Base-by-base conservation (phyloP, 2,113 vertebrate genomes). In the Salvator merianae region DNA sequence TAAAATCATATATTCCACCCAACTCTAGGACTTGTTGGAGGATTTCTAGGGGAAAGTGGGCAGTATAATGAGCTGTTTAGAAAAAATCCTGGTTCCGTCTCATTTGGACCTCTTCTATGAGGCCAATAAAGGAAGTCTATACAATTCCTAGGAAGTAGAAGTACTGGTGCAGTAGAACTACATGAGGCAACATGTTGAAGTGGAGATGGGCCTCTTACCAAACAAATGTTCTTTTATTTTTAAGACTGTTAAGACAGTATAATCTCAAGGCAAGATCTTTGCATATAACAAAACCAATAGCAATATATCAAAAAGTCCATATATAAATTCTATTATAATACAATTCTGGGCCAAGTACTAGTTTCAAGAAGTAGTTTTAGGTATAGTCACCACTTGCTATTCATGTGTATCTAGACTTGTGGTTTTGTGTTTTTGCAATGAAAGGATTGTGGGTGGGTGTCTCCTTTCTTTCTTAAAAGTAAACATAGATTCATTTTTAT, bases 1-100 rank as follows among this genome's bases (percentile, higher is more conserved):
- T 86, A 91, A 43, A 89, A 83, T 84, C 86, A 82, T 91, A 83
- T 8, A 16, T 84, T 92, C 81, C 73, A 90, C n/a, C n/a, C n/a
- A n/a, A n/a, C n/a, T n/a, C n/a, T n/a, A n/a, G n/a, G n/a, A n/a
- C n/a, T n/a, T n/a, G n/a, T n/a, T n/a, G n/a, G n/a, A n/a, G n/a
- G n/a, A n/a, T n/a, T n/a, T n/a, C n/a, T n/a, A n/a, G n/a, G n/a
- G n/a, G n/a, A n/a, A n/a, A n/a, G n/a, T n/a, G n/a, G n/a, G n/a
- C n/a, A n/a, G n/a, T n/a, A n/a, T n/a, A n/a, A n/a, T n/a, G n/a
- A n/a, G n/a, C n/a, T n/a, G n/a, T n/a, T n/a, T n/a, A n/a, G n/a
- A n/a, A n/a, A n/a, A n/a, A n/a, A n/a, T n/a, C n/a, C n/a, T n/a
- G n/a, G n/a, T n/a, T n/a, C n/a, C n/a, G 2, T 1, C 66, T 40